Conservation (phyloP, 2,888 invertebrate genomes). For the Epicampocera succincta region DNA sequence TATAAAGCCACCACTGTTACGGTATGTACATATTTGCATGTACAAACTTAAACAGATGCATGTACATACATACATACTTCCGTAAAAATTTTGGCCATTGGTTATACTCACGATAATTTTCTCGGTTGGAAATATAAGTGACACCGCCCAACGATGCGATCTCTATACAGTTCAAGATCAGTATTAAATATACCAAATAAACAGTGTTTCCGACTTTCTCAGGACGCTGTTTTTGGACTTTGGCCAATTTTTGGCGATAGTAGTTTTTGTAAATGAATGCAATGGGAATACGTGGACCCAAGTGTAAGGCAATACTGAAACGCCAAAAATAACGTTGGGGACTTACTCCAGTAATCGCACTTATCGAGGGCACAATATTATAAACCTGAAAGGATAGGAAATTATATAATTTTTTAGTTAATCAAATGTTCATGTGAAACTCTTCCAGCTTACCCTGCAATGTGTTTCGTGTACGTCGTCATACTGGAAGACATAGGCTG, state of each 20-base stretch:
- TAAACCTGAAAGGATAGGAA: constrained; percentile 86
- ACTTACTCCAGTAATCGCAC: constrained; percentile 96
- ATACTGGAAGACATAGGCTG: constrained; percentile 94
- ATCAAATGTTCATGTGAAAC: too few species aligned
- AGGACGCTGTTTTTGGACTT: constrained; percentile 72
- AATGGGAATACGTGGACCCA: constrained; percentile 94
- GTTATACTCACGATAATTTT: constrained; percentile 93
- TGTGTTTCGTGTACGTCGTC: constrained; percentile 97
- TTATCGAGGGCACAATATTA: constrained; percentile 96
- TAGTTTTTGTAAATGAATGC: constrained; percentile 93
- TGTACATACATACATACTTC: too few species aligned
- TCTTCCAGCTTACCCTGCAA: constrained; percentile 88
- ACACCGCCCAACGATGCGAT: constrained; percentile 93
- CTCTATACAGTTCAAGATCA: constrained; percentile 92
- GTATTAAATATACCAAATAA: constrained; percentile 87
- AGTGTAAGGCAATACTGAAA: constrained; percentile 94
- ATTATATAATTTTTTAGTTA: too few species aligned
- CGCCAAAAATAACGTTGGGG: constrained; percentile 97
- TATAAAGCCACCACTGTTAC: too few species aligned
- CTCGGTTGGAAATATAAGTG: constrained; percentile 95
- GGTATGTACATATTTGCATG: too few species aligned
- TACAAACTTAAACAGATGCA: too few species aligned
- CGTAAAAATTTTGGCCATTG: background rate
- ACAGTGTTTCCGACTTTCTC: constrained; percentile 82
- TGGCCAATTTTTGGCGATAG: constrained; percentile 84